A percentile compares a stretch with the other conserved stretches of the same genome.
Evolutionary conservation across 1,140 invertebrate genomes (phyloP).

Genomic region (Nylanderia fulva): DNA sequence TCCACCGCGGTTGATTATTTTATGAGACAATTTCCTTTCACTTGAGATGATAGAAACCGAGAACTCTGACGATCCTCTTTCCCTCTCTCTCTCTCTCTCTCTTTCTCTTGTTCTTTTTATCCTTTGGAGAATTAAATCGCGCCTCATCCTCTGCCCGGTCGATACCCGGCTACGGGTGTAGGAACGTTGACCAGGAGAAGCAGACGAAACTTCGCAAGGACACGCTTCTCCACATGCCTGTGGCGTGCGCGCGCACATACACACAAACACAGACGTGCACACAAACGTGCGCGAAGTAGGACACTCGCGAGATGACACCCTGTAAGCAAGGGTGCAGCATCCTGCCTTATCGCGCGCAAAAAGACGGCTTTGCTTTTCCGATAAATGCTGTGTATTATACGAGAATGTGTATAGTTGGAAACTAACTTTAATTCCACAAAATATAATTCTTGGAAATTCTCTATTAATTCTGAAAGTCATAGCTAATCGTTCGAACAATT

Average conservation of each 20-base stretch:
- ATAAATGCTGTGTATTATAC: background rate
- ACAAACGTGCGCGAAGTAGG: slow-evolving; percentile 51
- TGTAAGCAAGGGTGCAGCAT: slow-evolving; percentile 36
- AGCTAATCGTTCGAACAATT: background rate
- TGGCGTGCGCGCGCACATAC: slow-evolving; percentile 58
- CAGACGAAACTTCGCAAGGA: slow-evolving; percentile 71
- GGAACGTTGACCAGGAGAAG: slow-evolving; percentile 74
- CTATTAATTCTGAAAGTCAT: no score
- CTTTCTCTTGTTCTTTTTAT: slow-evolving; percentile 52
- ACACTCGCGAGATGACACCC: slow-evolving; percentile 50
- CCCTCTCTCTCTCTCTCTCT: background rate
- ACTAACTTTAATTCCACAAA: background rate
- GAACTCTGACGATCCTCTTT: slow-evolving; percentile 35
- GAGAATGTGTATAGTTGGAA: background rate
- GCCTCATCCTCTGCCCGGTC: slow-evolving; percentile 71
- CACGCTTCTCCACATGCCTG: slow-evolving; percentile 60
- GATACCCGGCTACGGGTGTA: slow-evolving; percentile 74
- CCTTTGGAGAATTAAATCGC: slow-evolving; percentile 74
- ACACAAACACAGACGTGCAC: slow-evolving; percentile 46
- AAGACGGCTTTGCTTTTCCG: background rate
- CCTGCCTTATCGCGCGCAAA: slow-evolving; percentile 16
- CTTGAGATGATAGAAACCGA: slow-evolving; percentile 57
- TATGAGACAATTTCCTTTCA: slow-evolving; percentile 69
- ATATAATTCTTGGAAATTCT: background rate
- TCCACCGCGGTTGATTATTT: slow-evolving; percentile 64